These are phyloP conservation scores for Paramisgurnus dabryanus DNA, from an alignment of 2,113 vertebrate genomes.

Conservation along the genomic window DNA sequence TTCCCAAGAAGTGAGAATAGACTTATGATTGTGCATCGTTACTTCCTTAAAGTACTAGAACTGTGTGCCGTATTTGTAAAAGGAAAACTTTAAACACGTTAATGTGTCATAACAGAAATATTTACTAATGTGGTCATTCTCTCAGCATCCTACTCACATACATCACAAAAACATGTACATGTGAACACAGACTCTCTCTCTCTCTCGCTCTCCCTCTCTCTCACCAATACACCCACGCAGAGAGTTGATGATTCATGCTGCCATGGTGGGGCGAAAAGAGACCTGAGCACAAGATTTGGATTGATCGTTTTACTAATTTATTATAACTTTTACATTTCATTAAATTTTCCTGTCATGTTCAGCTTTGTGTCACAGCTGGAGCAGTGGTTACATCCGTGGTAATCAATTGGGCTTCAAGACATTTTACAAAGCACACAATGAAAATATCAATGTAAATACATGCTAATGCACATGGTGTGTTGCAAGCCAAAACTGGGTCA, in stretches of 20 bases:
- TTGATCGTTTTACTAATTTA: not conserved
- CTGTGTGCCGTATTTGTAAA: not conserved
- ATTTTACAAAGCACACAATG: not conserved
- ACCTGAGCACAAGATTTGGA: not conserved
- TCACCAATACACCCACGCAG: conserved; percentile 10
- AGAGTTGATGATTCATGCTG: conserved; percentile 19
- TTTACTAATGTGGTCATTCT: conserved; percentile 1
- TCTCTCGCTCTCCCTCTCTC: not conserved
- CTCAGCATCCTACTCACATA: not conserved
- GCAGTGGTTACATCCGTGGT: not conserved
- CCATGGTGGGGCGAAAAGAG: not conserved
- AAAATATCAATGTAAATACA: not conserved
- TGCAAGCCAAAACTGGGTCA: too few relatives aligned
- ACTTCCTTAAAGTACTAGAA: not conserved
- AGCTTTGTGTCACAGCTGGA: not conserved
- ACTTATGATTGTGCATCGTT: not conserved
- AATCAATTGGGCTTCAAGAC: not conserved
- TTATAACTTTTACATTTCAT: not conserved
- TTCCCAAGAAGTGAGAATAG: not conserved
- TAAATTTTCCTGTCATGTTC: not conserved
- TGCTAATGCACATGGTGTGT: not conserved
- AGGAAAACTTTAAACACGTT: not conserved
- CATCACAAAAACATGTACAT: not conserved
- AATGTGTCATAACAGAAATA: conserved; percentile 10
- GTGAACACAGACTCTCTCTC: not conserved